Conservation (phyloP, 2,113 vertebrate species). For the Furnarius figulus region DNA sequence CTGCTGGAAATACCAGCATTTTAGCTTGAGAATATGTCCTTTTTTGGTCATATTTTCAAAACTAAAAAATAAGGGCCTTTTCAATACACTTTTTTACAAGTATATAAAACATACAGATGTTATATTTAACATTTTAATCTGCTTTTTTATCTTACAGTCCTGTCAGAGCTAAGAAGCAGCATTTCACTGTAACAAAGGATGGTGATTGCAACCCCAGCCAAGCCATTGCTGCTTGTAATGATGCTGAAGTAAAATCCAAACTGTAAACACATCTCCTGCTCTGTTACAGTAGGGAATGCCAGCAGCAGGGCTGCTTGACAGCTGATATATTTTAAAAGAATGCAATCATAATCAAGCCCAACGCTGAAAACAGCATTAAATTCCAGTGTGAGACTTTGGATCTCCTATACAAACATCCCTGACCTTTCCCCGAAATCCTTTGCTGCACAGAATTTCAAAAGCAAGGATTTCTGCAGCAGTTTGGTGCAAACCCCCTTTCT, state of each 20-base stretch:
- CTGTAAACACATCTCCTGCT: not conserved
- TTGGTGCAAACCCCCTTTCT: rapidly evolving
- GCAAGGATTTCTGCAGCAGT: not conserved
- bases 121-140: not conserved
- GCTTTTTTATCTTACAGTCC: rapidly evolving
- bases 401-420: not conserved
- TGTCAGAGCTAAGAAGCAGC: not conserved
- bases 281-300: not conserved
- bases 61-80: not conserved
- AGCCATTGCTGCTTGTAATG: not conserved
- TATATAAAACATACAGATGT: not conserved
- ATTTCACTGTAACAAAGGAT: not conserved
- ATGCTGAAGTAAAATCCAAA: not conserved
- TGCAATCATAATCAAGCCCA: not conserved
- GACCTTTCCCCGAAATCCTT: not conserved
- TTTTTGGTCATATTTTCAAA: not conserved
- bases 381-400: not conserved
- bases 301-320: not conserved
- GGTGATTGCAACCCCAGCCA: not conserved
- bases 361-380: not conserved
- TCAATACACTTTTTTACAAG: not conserved
- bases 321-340: not conserved
- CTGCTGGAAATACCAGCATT: not conserved
- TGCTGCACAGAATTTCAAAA: not conserved
- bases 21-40: not conserved